Percentiles rank a stretch among this genome's conserved stretches.
These are phyloP conservation scores for Porites divaricata DNA, from an alignment of 92 coral and sea anemone genomes.

Conservation along the genomic window DNA sequence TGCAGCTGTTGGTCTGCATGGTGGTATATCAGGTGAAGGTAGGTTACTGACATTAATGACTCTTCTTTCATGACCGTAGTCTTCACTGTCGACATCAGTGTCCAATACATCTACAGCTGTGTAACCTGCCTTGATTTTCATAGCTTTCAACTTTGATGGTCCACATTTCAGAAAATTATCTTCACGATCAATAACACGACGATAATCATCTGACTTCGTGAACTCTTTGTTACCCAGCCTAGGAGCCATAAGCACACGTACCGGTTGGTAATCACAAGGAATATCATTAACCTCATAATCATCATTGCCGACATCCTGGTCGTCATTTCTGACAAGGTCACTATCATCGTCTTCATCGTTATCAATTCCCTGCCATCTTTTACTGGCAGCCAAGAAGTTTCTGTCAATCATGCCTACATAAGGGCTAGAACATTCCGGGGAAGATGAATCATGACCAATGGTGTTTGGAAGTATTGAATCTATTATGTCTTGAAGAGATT, in stretches of 20 bases:
- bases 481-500: constrained; percentile 32
- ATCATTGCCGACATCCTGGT: neutral
- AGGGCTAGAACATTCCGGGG: neutral
- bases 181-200: neutral
- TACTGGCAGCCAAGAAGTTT: neutral
- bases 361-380: neutral
- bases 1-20: neutral
- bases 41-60: neutral
- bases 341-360: neutral
- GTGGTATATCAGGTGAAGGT: neutral
- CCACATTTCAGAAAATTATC: neutral
- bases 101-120: neutral
- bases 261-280: neutral
- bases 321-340: neutral
- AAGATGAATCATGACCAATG: neutral
- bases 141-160: neutral
- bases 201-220: neutral
- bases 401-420: neutral
- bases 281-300: neutral
- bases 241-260: neutral
- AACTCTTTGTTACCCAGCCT: neutral
- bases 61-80: neutral
- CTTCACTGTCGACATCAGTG: neutral
- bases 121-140: neutral
- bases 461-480: constrained; percentile 29